phyloP scores from a whole-genome alignment of 2,113 vertebrate genomes.

The Amphiprion percula region DNA sequence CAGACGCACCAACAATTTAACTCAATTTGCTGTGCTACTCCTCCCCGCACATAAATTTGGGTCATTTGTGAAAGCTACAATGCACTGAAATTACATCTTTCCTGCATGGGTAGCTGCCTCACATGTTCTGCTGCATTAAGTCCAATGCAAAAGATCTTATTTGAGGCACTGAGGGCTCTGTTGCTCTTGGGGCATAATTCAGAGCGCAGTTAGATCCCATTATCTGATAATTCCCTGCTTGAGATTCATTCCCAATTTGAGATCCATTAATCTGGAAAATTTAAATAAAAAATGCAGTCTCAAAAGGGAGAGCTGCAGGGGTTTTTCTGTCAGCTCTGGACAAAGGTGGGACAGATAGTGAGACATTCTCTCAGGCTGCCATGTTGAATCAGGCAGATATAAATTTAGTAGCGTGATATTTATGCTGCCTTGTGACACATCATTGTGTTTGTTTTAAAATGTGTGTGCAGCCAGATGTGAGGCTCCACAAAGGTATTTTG shows the following conservation, averaged over 20 bases:
- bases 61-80: constrained; percentile 6
- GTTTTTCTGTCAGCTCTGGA: constrained; percentile 22
- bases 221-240: constrained; percentile 72
- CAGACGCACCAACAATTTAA: not conserved
- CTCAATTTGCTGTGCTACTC: not conserved
- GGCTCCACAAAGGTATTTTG: constrained; percentile 8
- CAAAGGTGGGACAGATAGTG: constrained; percentile 50
- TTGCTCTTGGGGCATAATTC: constrained; percentile 43
- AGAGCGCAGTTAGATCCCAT: constrained; percentile 69
- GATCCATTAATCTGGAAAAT: constrained; percentile 55
- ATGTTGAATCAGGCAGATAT: constrained; percentile 35
- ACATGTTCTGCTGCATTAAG: constrained; percentile 19
- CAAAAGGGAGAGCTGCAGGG: constrained; percentile 25
- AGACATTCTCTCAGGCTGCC: constrained; percentile 28
- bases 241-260: constrained; percentile 50
- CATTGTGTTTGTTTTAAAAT: constrained; percentile 30
- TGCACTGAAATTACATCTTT: not conserved
- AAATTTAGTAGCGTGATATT: constrained; percentile 40
- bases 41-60: not conserved
- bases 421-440: constrained; percentile 19
- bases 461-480: constrained; percentile 21
- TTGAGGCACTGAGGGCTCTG: constrained; percentile 28
- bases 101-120: not conserved
- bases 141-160: constrained; percentile 39
- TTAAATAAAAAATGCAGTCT: constrained; percentile 34